Evolutionary conservation across 2,888 invertebrate species (phyloP).

Genomic region (Hypolimnas misippus): DNA sequence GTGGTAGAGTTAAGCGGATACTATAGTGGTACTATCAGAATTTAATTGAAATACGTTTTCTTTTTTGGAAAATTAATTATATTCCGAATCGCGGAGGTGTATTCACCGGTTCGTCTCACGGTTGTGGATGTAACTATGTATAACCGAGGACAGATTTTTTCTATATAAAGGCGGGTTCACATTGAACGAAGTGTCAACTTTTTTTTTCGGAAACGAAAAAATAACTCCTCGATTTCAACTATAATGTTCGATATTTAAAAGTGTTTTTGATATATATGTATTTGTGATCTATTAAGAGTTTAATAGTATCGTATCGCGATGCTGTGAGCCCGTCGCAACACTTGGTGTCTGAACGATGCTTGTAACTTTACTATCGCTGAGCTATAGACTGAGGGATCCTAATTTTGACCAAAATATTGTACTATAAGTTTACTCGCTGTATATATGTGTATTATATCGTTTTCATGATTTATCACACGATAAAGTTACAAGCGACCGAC

Average conservation of each 20-base stretch:
- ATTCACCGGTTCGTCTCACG: conserved; percentile 40
- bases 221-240: not conserved
- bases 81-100: conserved; percentile 37
- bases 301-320: conserved; percentile 6
- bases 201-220: not conserved
- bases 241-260: not conserved
- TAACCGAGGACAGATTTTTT: conserved; percentile 30
- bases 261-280: conserved; percentile 12
- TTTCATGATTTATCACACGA: not conserved
- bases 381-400: conserved; percentile 8
- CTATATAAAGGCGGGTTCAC: conserved; percentile 33
- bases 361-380: conserved; percentile 6
- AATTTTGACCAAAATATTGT: conserved; percentile 5
- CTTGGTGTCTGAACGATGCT: not conserved
- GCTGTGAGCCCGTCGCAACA: conserved; percentile 22
- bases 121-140: conserved; percentile 27
- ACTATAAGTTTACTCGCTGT: conserved; percentile 1
- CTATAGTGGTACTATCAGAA: conserved; percentile 15
- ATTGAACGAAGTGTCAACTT: not conserved
- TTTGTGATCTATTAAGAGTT: conserved; percentile 1
- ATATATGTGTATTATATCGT: not conserved
- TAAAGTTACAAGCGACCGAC: conserved; percentile 7
- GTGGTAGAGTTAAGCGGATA: conserved; percentile 34
- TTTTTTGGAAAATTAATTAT: conserved; percentile 25
- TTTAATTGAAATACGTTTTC: conserved; percentile 19